These are phyloP conservation scores for Cercopithecus diana DNA, from an alignment of 2,797 vertebrate genomes.

Conservation along the genomic window DNA sequence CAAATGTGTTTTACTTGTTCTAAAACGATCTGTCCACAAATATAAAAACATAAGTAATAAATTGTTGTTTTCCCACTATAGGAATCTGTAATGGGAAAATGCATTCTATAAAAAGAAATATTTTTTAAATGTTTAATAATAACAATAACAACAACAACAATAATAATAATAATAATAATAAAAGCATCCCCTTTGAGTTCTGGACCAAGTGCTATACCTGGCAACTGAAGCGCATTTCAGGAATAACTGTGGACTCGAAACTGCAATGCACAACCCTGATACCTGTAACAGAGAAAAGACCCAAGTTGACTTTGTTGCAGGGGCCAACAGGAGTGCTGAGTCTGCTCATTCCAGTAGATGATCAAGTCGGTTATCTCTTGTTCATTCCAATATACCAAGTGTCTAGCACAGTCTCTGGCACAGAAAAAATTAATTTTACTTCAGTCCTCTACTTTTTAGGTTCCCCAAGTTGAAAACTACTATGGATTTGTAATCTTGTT, in stretches of 20 bases:
- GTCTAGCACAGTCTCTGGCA: background rate
- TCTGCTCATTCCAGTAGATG: fast-evolving
- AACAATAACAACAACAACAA: background rate
- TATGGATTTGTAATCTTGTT: no score
- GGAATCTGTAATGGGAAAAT: background rate
- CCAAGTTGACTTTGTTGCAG: background rate
- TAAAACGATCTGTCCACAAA: background rate
- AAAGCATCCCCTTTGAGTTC: background rate
- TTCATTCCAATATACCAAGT: fast-evolving
- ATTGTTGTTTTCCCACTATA: background rate
- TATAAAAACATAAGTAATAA: background rate
- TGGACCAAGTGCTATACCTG: background rate
- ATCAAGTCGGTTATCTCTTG: background rate
- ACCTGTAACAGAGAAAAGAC: background rate
- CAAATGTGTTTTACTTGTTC: background rate
- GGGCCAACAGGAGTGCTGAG: fast-evolving
- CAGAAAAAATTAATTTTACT: background rate
- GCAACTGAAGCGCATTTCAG: background rate
- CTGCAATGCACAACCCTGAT: background rate
- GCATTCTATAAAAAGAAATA: background rate
- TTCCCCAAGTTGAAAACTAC: background rate
- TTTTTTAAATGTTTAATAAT: background rate
- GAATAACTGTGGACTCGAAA: background rate
- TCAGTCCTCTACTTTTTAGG: background rate
- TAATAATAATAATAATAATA: background rate